Evolutionary conservation across 53 echinoderm and acorn worm species (phyloP).

Genomic region (Temnopleurus reevesii): DNA sequence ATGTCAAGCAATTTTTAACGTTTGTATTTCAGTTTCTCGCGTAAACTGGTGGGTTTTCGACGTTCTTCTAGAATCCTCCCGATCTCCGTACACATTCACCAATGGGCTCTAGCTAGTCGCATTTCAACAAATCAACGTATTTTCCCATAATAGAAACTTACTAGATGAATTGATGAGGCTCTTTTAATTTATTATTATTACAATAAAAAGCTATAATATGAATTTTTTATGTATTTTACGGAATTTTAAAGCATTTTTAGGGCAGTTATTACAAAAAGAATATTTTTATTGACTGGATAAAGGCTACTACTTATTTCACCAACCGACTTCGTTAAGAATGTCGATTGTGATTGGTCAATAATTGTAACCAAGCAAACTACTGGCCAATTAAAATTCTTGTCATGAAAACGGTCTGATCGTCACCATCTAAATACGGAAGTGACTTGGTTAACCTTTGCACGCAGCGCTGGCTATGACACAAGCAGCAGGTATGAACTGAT

Average conservation of each 20-base stretch:
- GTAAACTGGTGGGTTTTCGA: background rate
- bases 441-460: background rate
- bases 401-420: background rate
- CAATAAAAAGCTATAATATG: no score
- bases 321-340: background rate
- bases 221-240: no score
- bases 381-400: slow-evolving; percentile 12
- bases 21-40: background rate
- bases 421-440: slow-evolving; percentile 4
- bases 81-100: background rate
- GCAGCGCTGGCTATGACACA: no score
- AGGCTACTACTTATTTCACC: background rate
- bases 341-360: background rate
- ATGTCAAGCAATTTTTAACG: background rate
- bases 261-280: no score
- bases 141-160: no score
- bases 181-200: no score
- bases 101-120: background rate
- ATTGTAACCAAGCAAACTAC: background rate
- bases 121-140: background rate
- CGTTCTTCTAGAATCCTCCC: slow-evolving; percentile 1
- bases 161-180: no score
- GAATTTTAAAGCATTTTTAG: no score
- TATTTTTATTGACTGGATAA: background rate
- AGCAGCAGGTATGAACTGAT: no score